Evolutionary conservation across 2,113 vertebrate species (phyloP).

Genomic region (Tetraodon nigroviridis): DNA sequence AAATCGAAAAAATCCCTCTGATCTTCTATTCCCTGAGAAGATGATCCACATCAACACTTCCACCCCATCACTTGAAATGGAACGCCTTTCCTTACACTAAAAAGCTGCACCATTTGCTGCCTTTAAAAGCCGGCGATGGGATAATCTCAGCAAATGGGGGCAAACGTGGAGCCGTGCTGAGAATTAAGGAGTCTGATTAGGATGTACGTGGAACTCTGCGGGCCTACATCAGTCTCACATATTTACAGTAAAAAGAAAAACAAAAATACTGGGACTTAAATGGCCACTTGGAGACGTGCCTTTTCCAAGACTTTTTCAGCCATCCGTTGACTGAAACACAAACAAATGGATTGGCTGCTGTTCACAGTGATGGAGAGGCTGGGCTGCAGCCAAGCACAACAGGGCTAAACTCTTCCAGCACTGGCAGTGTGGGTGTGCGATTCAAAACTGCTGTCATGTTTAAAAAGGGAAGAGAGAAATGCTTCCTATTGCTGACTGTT

Average conservation of each 20-base stretch:
- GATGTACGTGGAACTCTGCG: conserved; percentile 22
- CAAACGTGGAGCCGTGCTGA: conserved; percentile 3
- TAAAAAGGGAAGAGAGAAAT: conserved; percentile 25
- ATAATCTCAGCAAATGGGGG: conserved; percentile 30
- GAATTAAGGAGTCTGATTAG: conserved; percentile 27
- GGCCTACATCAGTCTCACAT: conserved; percentile 24
- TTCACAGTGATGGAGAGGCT: conserved; percentile 41
- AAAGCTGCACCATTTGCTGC: conserved; percentile 24
- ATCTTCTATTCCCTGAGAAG: conserved; percentile 50
- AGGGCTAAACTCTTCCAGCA: conserved; percentile 30
- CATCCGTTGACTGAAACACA: conserved; percentile 65
- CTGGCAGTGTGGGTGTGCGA: conserved; percentile 31
- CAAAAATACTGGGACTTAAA: conserved; percentile 20
- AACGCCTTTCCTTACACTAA: conserved; percentile 14
- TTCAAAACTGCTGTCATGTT: conserved; percentile 22
- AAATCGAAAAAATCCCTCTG: conserved; percentile 47
- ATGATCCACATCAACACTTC: conserved; percentile 42
- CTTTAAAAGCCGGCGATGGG: conserved; percentile 18
- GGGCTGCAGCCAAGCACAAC: conserved; percentile 49
- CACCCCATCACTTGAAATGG: conserved; percentile 28
- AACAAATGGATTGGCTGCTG: conserved; percentile 57
- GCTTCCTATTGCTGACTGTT: conserved; percentile 23
- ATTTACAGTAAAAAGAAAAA: conserved; percentile 14
- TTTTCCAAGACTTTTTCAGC: conserved; percentile 51
- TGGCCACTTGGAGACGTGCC: conserved; percentile 30